phyloP scores from a whole-genome alignment of 2,797 vertebrate species.

The Mormyrus proboscirostris region DNA sequence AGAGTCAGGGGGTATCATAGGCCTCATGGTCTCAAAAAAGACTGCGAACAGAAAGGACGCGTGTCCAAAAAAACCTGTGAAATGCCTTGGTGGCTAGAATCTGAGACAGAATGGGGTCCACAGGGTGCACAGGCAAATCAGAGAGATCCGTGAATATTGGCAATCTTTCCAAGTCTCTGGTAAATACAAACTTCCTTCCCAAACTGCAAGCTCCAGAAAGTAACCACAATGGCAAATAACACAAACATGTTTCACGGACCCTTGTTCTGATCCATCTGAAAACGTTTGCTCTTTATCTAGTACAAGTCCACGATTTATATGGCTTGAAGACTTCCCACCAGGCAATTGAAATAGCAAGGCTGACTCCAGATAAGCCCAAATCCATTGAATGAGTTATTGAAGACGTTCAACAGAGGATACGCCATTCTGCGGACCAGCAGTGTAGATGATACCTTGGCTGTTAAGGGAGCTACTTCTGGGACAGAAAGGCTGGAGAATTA shows the following conservation, averaged over 20 bases:
- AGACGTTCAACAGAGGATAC: not conserved
- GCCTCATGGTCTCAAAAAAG: not conserved
- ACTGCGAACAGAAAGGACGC: not conserved
- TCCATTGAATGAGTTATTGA: not conserved
- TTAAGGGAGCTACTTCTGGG: not conserved
- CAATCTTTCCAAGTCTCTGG: not conserved
- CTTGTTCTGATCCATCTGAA: not conserved
- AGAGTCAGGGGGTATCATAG: constrained; percentile 47
- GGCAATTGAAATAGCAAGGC: not conserved
- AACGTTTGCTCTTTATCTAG: not conserved
- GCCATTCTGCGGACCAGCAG: not conserved
- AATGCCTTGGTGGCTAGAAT: not conserved
- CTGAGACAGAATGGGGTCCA: not conserved
- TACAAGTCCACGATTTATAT: not conserved
- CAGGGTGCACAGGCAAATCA: not conserved
- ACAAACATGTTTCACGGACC: not conserved
- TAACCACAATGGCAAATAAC: too few species aligned
- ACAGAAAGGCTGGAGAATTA: not conserved
- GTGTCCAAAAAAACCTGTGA: not conserved
- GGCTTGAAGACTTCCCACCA: not conserved
- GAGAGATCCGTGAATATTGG: not conserved
- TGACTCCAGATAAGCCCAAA: not conserved
- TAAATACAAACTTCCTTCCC: not conserved
- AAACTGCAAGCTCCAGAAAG: not conserved
- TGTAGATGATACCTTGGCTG: not conserved